Conservation (phyloP, 1,140 invertebrate species). For the Platyscapa corneri region DNA sequence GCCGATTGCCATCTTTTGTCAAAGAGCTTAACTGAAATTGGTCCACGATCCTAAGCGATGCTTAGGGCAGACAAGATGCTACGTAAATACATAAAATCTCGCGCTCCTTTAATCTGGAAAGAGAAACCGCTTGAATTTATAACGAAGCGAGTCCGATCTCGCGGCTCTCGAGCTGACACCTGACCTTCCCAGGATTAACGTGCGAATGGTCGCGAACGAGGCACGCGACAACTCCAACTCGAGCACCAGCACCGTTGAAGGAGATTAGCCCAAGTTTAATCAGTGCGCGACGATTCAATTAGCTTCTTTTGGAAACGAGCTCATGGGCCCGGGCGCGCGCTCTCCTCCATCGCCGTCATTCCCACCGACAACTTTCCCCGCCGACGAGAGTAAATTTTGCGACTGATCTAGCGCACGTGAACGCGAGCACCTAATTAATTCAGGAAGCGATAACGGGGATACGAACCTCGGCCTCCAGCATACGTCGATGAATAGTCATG, state of each 20-base stretch:
- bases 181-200: neutral
- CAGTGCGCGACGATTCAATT: neutral
- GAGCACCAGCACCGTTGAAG: no score
- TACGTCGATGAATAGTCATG: no score
- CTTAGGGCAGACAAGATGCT: neutral
- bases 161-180: no score
- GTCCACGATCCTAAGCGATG: neutral
- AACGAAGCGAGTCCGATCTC: neutral
- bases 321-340: no score
- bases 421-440: conserved; percentile 7
- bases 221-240: neutral
- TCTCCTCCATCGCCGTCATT: neutral
- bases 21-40: conserved; percentile 6
- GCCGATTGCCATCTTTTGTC: conserved; percentile 17
- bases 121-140: neutral
- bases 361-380: neutral
- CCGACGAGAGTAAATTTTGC: neutral
- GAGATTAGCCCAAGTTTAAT: no score
- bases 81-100: conserved; percentile 35
- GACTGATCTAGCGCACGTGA: neutral
- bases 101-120: neutral
- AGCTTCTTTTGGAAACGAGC: neutral
- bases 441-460: neutral
- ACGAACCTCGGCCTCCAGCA: neutral
- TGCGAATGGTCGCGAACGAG: neutral